phyloP scores from a whole-genome alignment of 1,140 invertebrate genomes.

The Drosophila pallidifrons region DNA sequence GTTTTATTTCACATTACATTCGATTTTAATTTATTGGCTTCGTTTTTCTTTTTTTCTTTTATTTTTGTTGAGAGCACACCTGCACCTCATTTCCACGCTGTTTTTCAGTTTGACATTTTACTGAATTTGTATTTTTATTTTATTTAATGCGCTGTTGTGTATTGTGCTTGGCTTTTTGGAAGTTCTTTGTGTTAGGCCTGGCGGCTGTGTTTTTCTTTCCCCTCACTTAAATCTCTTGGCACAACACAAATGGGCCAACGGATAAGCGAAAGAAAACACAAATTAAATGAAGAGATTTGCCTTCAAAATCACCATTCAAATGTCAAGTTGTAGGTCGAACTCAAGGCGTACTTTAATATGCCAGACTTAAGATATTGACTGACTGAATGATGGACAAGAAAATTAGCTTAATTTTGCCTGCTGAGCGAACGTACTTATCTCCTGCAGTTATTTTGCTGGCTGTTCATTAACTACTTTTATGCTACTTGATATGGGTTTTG shows the following conservation, averaged over 20 bases:
- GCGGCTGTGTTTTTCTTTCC: conserved; percentile 5
- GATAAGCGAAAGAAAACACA: conserved; percentile 46
- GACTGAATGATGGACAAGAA: conserved; percentile 4
- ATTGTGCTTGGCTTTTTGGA: conserved; percentile 24
- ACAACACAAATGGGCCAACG: conserved; percentile 36
- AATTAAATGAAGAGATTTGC: conserved; percentile 48
- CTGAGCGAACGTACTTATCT: neutral
- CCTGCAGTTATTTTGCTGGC: neutral
- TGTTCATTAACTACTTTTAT: neutral
- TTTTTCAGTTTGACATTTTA: conserved; percentile 25
- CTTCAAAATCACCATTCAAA: conserved; percentile 34
- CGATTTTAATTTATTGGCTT: conserved; percentile 51
- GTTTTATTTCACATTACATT: conserved; percentile 37
- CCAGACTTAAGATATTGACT: conserved; percentile 7
- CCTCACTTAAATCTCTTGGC: conserved; percentile 24
- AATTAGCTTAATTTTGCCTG: conserved; percentile 16
- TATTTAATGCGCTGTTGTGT: conserved; percentile 31
- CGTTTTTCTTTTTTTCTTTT: conserved; percentile 12
- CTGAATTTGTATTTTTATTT: conserved; percentile 42
- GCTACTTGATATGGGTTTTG: neutral
- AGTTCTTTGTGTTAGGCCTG: conserved; percentile 34
- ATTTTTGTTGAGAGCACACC: conserved; percentile 7
- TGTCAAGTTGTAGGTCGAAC: conserved; percentile 24
- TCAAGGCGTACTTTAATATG: conserved; percentile 3
- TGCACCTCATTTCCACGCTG: conserved; percentile 28